These are phyloP conservation scores for Coluber constrictor DNA, from an alignment of 2,797 vertebrate species.

Conservation along the genomic window DNA sequence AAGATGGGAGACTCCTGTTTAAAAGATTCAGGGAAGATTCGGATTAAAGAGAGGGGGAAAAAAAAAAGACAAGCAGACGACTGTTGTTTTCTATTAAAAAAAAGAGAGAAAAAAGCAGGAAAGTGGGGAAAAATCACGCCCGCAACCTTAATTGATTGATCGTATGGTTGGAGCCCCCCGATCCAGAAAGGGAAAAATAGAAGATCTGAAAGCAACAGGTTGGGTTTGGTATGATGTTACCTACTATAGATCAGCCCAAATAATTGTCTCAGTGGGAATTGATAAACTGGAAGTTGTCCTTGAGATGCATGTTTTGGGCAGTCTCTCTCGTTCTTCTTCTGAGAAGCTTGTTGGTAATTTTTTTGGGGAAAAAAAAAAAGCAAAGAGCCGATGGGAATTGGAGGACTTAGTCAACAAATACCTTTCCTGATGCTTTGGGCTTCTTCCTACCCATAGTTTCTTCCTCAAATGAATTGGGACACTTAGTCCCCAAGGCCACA, in stretches of 20 bases:
- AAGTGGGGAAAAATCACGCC: no score
- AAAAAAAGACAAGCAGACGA: no score
- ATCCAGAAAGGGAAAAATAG: neutral
- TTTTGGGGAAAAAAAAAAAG: neutral
- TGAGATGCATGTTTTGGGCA: neutral
- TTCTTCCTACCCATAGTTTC: neutral
- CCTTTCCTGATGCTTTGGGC: neutral
- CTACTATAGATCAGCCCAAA: neutral
- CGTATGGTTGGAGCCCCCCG: neutral
- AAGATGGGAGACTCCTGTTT: neutral
- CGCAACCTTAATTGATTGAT: neutral
- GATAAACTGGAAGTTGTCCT: neutral
- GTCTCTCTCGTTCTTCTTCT: neutral
- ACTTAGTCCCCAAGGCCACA: no score
- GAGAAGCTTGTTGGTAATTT: neutral
- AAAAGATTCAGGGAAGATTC: neutral
- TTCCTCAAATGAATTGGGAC: neutral
- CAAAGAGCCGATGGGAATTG: neutral
- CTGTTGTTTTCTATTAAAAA: neutral
- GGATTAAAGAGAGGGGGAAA: neutral
- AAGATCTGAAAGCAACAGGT: no score
- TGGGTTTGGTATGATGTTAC: neutral
- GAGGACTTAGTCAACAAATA: neutral
- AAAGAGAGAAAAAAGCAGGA: rapidly evolving
- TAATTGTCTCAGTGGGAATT: neutral